phyloP scores from a whole-genome alignment of 2,888 invertebrate species.

The Melolontha melolontha region DNA sequence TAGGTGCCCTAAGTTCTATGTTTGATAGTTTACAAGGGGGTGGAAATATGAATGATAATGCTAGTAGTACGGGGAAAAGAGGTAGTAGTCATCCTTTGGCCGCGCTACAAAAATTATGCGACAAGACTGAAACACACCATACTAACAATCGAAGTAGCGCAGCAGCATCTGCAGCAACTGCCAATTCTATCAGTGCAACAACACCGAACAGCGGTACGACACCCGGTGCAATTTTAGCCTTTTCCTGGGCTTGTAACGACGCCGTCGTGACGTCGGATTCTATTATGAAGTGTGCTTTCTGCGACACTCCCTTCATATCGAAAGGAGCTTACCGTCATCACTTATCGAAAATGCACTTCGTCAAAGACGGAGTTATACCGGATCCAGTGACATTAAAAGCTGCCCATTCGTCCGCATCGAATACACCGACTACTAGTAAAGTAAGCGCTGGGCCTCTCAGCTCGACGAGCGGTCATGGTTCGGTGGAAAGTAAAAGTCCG shows the following conservation, averaged over 20 bases:
- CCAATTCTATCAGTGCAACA: constrained; percentile 55
- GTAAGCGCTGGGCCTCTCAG: constrained; percentile 46
- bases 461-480: constrained; percentile 54
- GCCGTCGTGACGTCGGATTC: constrained; percentile 88
- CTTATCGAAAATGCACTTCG: constrained; percentile 94
- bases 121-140: constrained; percentile 89
- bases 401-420: constrained; percentile 59
- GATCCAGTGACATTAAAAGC: constrained; percentile 76
- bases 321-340: constrained; percentile 98
- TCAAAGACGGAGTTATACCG: constrained; percentile 89
- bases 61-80: constrained; percentile 73
- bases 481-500: constrained; percentile 60
- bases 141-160: constrained; percentile 65
- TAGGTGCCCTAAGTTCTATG: constrained; percentile 90
- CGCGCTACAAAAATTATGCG: constrained; percentile 94
- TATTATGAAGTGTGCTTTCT: constrained; percentile 94
- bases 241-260: constrained; percentile 95
- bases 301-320: constrained; percentile 95
- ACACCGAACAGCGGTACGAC: constrained; percentile 67
- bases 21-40: constrained; percentile 84
- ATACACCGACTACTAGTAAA: constrained; percentile 49
- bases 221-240: constrained; percentile 87
- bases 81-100: constrained; percentile 91
- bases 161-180: constrained; percentile 62
- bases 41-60: constrained; percentile 59